Percentiles rank a stretch among this genome's conserved stretches.
These are phyloP conservation scores for Epinotia demarniana DNA, from an alignment of 2,888 invertebrate species.

Conservation along the genomic window DNA sequence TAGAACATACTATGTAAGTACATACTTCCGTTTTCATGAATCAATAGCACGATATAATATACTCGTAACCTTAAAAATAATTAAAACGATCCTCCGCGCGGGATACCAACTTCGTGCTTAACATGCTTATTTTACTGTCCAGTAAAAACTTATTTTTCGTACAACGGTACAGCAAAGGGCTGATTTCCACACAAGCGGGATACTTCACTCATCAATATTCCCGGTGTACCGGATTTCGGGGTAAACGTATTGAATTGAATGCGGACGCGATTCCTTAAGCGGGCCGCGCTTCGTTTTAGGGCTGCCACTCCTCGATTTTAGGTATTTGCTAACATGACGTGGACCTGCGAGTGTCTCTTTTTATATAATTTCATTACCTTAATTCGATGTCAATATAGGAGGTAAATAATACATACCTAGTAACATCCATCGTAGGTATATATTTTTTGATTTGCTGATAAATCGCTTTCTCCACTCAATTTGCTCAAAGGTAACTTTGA, in stretches of 20 bases:
- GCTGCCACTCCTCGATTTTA: slow-evolving; percentile 32
- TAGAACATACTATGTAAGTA: too few relatives aligned
- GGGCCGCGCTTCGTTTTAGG: slow-evolving; percentile 49
- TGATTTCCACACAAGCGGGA: slow-evolving; percentile 32
- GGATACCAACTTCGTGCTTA: neutral
- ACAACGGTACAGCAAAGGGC: slow-evolving; percentile 23
- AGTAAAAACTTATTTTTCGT: slow-evolving; percentile 4
- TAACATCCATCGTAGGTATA: too few relatives aligned
- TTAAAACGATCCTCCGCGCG: neutral
- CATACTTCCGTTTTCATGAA: too few relatives aligned
- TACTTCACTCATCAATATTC: slow-evolving; percentile 45
- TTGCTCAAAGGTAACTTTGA: too few relatives aligned
- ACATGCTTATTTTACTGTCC: neutral
- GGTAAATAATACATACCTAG: too few relatives aligned
- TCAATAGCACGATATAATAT: too few relatives aligned
- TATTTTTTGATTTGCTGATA: too few relatives aligned
- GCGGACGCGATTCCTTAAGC: slow-evolving; percentile 61
- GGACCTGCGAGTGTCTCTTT: too few relatives aligned
- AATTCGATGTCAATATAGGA: too few relatives aligned
- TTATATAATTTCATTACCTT: too few relatives aligned
- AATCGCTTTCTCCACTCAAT: too few relatives aligned
- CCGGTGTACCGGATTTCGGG: slow-evolving; percentile 38
- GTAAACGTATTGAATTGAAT: slow-evolving; percentile 70
- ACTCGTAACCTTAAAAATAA: too few relatives aligned
- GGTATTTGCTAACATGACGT: neutral